Evolutionary conservation across 2,888 invertebrate genomes (phyloP), one percentile per base, ranked within the genome.

Genomic region (Cheilosia impressa): DNA sequence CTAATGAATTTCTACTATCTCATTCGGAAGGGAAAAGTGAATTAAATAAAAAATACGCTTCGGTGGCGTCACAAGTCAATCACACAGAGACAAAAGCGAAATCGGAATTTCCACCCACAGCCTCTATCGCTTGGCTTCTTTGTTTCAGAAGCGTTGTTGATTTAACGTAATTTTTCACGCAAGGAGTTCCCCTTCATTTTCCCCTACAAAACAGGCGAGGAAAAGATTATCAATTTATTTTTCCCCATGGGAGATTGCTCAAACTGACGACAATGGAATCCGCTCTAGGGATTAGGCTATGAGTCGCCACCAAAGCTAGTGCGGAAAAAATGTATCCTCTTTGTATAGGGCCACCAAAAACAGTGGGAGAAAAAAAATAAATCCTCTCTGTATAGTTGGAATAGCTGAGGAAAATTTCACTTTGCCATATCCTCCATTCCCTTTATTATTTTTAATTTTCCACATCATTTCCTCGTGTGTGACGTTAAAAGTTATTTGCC

Each of bases 211-310:
- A 4, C 10, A 34, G 17, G 34, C n/a, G 22, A 19, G 7, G 9
- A 62, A 50, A 60, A 65, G 55, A 65, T 75, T 75, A 75, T 75
- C 57, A 65, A 75, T 75, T 75, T 75, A 55, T 65, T 75, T 72
- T 65, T 57, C 47, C 55, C 63, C 63, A 63, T 65, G 55, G 57
- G 55, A 47, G 55, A 65, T 65, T 57, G 47, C 63, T 75, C 55
- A 9, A 69, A 50, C 34, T 15, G 17, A 34, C 24, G 22, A 60
- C 52, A 27, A 43, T 22, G 17, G 62, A 71, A 60, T 50, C 55
- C 53, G 34, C 17, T 63, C 73, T 5, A 43, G 4, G 43, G 43
- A 27, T 31, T 52, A 22, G 71, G 52, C 27, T 41, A 27, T 50
- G 13, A 19, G 71, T 47, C 71, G 71, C 34, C 69, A 71, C 38